A percentile compares a stretch with the other conserved stretches of the same genome.
phyloP scores from a whole-genome alignment of 2,797 vertebrate species.

The Eidolon dupreanum region DNA sequence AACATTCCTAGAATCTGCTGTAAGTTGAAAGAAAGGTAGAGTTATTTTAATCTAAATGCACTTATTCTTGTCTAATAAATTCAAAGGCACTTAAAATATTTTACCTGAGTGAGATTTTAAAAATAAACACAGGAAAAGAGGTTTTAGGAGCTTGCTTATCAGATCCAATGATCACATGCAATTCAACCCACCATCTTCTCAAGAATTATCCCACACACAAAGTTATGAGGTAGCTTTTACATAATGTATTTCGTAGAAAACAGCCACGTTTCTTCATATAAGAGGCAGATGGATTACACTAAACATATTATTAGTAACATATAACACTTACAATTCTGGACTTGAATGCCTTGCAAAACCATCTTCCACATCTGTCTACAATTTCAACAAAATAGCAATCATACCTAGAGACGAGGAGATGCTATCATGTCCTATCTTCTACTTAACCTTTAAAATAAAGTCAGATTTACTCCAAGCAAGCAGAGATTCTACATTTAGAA shows the following conservation, averaged over 20 bases:
- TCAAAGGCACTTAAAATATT: not conserved
- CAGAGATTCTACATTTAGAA: not conserved
- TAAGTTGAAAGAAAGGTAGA: not conserved
- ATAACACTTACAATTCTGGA: not conserved
- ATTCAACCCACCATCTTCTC: not conserved
- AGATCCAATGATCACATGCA: not conserved
- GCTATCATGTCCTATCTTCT: constrained; percentile 29
- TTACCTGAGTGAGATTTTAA: not conserved
- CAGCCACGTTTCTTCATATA: not conserved
- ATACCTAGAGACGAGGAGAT: not conserved
- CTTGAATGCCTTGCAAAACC: not conserved
- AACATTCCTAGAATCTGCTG: not conserved
- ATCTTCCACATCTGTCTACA: not conserved
- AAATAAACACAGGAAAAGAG: not conserved
- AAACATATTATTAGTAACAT: not conserved
- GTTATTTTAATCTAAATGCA: not conserved
- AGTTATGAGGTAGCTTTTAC: not conserved
- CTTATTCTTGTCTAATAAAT: not conserved
- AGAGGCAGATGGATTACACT: not conserved
- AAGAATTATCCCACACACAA: not conserved
- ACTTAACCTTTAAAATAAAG: constrained; percentile 25
- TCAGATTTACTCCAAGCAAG: not conserved
- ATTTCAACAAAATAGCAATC: not conserved
- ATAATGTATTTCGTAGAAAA: not conserved
- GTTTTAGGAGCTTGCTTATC: not conserved